These are phyloP conservation scores for Hipposideros armiger DNA, from an alignment of 2,113 vertebrate species.

Conservation along the genomic window DNA sequence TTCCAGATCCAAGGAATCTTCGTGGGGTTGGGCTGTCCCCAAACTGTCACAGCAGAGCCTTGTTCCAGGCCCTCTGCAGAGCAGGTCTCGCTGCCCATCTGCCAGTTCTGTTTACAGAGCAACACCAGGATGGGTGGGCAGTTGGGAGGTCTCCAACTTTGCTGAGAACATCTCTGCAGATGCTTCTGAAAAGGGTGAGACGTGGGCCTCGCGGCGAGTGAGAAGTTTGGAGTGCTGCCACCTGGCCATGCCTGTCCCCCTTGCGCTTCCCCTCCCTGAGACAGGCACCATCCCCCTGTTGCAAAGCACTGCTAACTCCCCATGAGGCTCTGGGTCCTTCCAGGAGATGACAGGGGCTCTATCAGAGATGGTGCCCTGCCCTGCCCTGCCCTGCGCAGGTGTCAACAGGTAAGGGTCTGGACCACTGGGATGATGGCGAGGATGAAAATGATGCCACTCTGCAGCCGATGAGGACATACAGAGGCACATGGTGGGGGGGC, in stretches of 20 bases:
- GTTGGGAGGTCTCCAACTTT: conserved; percentile 74
- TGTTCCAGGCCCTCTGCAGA: not conserved
- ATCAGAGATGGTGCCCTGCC: not conserved
- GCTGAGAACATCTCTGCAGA: conserved; percentile 68
- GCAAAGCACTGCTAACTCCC: not conserved
- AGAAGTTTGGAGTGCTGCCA: conserved; percentile 73
- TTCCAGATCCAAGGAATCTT: not conserved
- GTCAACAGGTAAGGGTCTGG: not conserved
- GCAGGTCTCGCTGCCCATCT: conserved; percentile 63
- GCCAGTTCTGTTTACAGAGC: conserved; percentile 46
- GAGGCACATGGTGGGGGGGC: not conserved
- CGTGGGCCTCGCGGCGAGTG: conserved; percentile 76
- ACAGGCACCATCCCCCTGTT: not conserved
- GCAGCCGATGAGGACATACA: not conserved
- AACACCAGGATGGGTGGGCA: conserved; percentile 59
- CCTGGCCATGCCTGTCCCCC: conserved; percentile 40
- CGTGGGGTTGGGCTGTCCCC: not conserved
- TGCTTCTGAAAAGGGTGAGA: conserved; percentile 79
- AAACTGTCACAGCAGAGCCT: not conserved
- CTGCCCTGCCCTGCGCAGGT: not conserved
- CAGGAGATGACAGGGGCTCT: not conserved
- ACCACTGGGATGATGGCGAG: not conserved
- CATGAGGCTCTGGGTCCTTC: not conserved
- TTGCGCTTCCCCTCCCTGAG: not conserved
- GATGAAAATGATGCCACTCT: not conserved